A percentile compares a stretch with the other conserved stretches of the same genome.
These are phyloP conservation scores for Triplophysa tibetana DNA, from an alignment of 2,113 vertebrate genomes.

Conservation along the genomic window DNA sequence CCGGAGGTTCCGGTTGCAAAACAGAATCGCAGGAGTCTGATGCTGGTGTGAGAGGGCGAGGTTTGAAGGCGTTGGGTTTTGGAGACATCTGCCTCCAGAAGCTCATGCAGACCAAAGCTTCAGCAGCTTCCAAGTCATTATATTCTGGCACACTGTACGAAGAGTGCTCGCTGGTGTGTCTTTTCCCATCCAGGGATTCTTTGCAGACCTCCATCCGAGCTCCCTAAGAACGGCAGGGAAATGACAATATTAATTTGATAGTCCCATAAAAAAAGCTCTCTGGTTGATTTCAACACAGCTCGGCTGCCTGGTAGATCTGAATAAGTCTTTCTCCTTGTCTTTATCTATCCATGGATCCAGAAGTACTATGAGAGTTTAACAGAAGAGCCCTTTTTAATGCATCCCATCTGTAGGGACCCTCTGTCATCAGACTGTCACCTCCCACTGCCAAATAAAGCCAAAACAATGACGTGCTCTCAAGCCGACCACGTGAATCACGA, in stretches of 20 bases:
- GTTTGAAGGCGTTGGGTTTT: constrained; percentile 69
- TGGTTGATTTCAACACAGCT: not conserved
- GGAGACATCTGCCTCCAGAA: constrained; percentile 87
- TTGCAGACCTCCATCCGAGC: constrained; percentile 80
- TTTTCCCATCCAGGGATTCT: constrained; percentile 80
- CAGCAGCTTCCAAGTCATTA: constrained; percentile 92
- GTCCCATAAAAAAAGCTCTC: not conserved
- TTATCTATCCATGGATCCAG: constrained; percentile 22
- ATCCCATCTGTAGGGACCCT: constrained; percentile 60
- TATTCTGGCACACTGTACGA: constrained; percentile 83
- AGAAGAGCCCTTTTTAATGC: constrained; percentile 50
- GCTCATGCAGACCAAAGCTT: constrained; percentile 95
- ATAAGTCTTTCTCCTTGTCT: constrained; percentile 19
- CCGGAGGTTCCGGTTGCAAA: constrained; percentile 67
- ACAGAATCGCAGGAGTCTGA: constrained; percentile 91
- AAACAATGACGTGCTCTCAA: constrained; percentile 67
- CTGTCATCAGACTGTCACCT: constrained; percentile 63
- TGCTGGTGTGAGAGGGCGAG: constrained; percentile 90
- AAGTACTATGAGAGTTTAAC: constrained; percentile 25
- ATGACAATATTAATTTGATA: not conserved
- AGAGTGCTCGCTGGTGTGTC: constrained; percentile 83
- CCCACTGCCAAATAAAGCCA: constrained; percentile 75
- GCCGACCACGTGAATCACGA: constrained; percentile 70
- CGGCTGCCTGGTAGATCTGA: constrained; percentile 1
- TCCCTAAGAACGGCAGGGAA: constrained; percentile 67